Evolutionary conservation across 2,888 invertebrate genomes (phyloP), one percentile per base, ranked within the genome.

Genomic region (Patella pellucida): DNA sequence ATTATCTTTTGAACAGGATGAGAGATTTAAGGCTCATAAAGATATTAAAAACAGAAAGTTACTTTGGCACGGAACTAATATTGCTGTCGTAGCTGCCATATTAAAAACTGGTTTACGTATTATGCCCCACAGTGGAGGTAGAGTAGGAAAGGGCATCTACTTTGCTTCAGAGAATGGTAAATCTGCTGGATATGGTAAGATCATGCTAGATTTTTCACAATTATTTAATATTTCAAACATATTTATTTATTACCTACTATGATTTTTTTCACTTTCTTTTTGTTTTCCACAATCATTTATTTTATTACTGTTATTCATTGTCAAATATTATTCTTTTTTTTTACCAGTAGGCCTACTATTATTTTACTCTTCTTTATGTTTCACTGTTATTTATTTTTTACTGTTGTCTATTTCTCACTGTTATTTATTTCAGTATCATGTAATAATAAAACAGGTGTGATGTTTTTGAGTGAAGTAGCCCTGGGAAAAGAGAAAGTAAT

Each of bases 11-110:
- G 78, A 77, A 52, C 80, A 90, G 89, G 82, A 52, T 74, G 77
- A 80, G 15, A 80, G 89, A 70, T 90, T 87, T 78, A 79, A 81
- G 69, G 81, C 31, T 11, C 90, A 91, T 80, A 86, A 91, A 52
- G 80, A 84, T 23, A 74, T 91, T 14, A 78, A 77, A 2, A 85
- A 91, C 79, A 84, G 91, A 14, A 91, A 91, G 80, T 83, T 92
- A 62, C 82, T 92, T 73, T 92, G 92, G 92, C 92, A 92, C 81
- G 92, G 92, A 16, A 92, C 92, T 16, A 91, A 87, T 81, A 91
- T 92, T 19, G 92, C 92, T 31, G 92, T 92, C 14, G 92, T 92
- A 75, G 91, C 91, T 3, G 92, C 92, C 81, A 92, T 92, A 77
- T 84, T 92, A 79, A 91, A 91, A 79, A 85, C 88, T 72, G 92